Base-by-base conservation (phyloP, 2,888 invertebrate genomes). In the Monopis laevigella region DNA sequence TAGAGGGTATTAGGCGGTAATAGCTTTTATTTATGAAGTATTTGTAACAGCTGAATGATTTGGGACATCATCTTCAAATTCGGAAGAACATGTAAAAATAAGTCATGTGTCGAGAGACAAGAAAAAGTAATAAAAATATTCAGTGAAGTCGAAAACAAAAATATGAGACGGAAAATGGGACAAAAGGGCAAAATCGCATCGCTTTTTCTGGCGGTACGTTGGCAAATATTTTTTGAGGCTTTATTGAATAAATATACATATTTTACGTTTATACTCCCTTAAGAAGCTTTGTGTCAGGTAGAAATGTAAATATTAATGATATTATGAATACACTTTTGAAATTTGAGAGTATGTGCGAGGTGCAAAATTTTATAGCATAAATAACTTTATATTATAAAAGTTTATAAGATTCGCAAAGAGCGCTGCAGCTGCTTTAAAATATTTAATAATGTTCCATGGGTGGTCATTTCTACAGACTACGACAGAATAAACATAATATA, bases 221-320 rank as follows among this genome's bases (percentile, higher is more conserved):
- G 58, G 58, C 54, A 65, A 62, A 67, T 65, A 68, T 66, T 70
- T 64, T 69, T 68, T 59, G 64, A 56, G 63, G 59, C 58, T 69
- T 70, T 70, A 67, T 72, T 69, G 69, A 71, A 70, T 69, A 72
- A 69, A 70, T 71, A 65, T 69, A 71, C 69, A 68, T 72, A 71
- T 68, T 62, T 66, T 52, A 55, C 58, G 64, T 59, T 62, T 59
- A 62, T 62, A 59, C 54, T 52, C 40, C 19, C 55, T 53, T 53
- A 58, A 59, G 62, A 59, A 57, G 62, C 55, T 67, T 65, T 59
- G 54, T 55, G 59, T 47, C 50, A 54, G 54, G 50, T 48, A 51
- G 50, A 44, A 39, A 46, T 46, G 48, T 48, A 48, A 50, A 51
- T 51, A 45, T 44, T 51, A 49, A 48, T 48, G 47, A 42, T 36